A percentile compares a stretch with the other conserved stretches of the same genome.
phyloP scores from a whole-genome alignment of 2,797 vertebrate genomes.

The Scolopax rusticola region DNA sequence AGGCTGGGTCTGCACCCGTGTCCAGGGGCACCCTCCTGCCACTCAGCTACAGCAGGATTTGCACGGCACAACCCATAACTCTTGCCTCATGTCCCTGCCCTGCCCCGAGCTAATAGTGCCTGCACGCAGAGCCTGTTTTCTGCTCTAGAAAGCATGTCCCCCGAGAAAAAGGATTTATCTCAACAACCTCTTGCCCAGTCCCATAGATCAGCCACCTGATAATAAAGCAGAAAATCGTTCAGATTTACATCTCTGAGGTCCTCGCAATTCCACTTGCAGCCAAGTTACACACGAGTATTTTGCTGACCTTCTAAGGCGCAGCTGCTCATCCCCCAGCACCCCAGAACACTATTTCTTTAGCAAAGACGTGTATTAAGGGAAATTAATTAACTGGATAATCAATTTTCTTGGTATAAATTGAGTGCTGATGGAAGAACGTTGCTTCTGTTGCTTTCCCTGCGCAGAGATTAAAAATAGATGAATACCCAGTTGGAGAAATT shows the following conservation, averaged over 20 bases:
- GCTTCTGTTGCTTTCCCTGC: background rate
- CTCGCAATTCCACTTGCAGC: background rate
- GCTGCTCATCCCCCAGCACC: background rate
- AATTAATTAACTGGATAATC: slow-evolving; percentile 61
- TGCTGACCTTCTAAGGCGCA: background rate
- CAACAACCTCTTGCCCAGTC: background rate
- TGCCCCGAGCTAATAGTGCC: background rate
- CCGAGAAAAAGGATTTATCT: background rate
- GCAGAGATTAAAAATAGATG: slow-evolving; percentile 43
- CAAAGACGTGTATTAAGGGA: background rate
- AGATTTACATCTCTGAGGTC: background rate
- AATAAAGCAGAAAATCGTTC: background rate
- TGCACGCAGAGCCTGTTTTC: background rate
- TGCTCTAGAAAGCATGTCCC: background rate
- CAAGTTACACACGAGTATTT: background rate
- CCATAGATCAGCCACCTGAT: background rate
- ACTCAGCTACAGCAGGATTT: background rate
- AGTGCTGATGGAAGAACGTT: background rate
- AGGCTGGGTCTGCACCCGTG: fast-evolving
- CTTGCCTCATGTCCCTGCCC: background rate
- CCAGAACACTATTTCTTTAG: background rate
- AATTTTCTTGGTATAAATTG: slow-evolving; percentile 46
- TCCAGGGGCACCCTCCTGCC: background rate
- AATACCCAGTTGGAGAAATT: background rate
- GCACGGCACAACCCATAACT: background rate